Conservation (phyloP, 2,888 invertebrate species). For the Limnephilus auricula region DNA sequence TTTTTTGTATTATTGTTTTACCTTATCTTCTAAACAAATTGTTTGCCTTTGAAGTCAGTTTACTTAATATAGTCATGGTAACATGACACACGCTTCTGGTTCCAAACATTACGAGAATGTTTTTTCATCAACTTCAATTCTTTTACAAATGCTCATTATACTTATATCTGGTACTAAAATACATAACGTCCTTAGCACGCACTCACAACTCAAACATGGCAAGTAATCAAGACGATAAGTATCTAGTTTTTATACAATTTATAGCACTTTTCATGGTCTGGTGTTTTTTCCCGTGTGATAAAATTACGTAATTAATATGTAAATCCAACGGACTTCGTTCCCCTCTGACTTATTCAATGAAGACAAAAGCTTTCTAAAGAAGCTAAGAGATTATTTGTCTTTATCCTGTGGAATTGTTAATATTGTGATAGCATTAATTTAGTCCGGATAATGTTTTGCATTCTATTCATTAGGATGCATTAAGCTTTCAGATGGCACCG, state of each 20-base stretch:
- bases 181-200: neutral
- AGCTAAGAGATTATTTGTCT: neutral
- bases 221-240: neutral
- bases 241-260: neutral
- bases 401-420: neutral
- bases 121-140: neutral
- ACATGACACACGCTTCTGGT: neutral
- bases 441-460: neutral
- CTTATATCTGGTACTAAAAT: neutral
- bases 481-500: neutral
- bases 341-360: constrained; percentile 15
- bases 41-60: neutral
- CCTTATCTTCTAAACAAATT: neutral
- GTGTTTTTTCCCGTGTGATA: constrained; percentile 63
- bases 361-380: constrained; percentile 35
- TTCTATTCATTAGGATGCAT: neutral
- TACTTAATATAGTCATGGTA: neutral
- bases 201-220: neutral
- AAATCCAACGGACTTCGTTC: constrained; percentile 32
- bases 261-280: constrained; percentile 58
- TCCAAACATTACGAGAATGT: neutral
- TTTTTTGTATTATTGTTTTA: neutral
- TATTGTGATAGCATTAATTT: neutral
- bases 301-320: constrained; percentile 62
- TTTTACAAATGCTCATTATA: neutral